phyloP scores from a whole-genome alignment of 2,797 vertebrate species.

The Babyrousa celebensis region DNA sequence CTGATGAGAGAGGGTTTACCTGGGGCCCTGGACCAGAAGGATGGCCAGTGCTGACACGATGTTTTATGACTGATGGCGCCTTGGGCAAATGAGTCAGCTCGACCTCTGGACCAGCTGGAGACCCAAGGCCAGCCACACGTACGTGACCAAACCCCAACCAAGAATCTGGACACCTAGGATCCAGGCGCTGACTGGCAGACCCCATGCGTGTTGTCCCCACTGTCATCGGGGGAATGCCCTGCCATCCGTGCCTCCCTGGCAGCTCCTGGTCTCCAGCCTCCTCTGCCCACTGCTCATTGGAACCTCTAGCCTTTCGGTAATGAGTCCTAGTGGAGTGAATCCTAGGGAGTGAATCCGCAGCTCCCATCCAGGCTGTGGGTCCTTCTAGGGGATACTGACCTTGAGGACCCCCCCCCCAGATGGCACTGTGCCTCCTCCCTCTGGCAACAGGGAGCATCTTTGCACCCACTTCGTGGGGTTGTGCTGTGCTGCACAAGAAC shows the following conservation, averaged over 20 bases:
- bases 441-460: no score
- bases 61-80: not conserved
- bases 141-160: rapidly evolving
- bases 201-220: rapidly evolving
- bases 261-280: not conserved
- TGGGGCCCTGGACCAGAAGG: not conserved
- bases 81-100: rapidly evolving
- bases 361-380: not conserved
- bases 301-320: no score
- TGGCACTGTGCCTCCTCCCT: rapidly evolving
- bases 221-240: not conserved
- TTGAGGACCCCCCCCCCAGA: no score
- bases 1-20: not conserved
- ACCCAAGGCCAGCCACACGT: not conserved
- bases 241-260: rapidly evolving
- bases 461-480: rapidly evolving
- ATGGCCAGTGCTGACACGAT: no score
- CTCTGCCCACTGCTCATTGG: not conserved
- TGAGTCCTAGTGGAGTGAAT: rapidly evolving
- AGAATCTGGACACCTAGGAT: not conserved
- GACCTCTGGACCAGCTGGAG: not conserved
- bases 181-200: rapidly evolving
- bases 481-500: rapidly evolving
- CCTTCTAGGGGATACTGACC: not conserved
- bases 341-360: no score